Conservation (phyloP, 2,113 vertebrate species). For the Nothocercus julius region DNA sequence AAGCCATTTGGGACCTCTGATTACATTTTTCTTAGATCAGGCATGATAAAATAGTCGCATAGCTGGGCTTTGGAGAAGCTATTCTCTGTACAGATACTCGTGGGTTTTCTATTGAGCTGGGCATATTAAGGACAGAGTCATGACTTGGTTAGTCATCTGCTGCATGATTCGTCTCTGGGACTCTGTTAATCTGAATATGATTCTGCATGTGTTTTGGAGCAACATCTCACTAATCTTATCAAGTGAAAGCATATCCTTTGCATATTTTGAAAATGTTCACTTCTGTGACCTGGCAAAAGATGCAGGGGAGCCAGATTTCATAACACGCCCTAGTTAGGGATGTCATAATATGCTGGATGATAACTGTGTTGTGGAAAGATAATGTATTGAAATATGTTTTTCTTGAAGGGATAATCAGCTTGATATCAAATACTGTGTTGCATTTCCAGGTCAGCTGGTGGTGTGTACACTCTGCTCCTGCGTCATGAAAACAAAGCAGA, state of each 20-base stretch:
- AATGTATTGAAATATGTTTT: constrained; percentile 4
- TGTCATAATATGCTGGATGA: not conserved
- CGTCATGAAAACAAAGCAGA: constrained; percentile 99
- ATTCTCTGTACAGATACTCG: not conserved
- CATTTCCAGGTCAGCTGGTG: constrained; percentile 91
- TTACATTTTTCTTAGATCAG: not conserved
- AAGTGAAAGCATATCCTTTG: not conserved
- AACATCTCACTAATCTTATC: not conserved
- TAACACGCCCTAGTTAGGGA: constrained; percentile 43
- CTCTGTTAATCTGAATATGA: not conserved
- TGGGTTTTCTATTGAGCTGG: not conserved
- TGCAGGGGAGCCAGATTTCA: not conserved
- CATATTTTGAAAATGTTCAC: not conserved
- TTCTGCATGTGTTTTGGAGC: not conserved
- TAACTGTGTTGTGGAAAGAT: constrained; percentile 2
- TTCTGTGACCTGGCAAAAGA: not conserved
- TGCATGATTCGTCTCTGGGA: not conserved
- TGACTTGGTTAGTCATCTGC: not conserved
- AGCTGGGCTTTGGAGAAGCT: not conserved
- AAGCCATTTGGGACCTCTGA: not conserved
- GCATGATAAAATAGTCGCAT: not conserved
- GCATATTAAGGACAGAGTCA: not conserved
- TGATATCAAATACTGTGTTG: constrained; percentile 26
- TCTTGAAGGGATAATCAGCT: constrained; percentile 45
- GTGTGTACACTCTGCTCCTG: constrained; percentile 97